Evolutionary conservation across 2,888 invertebrate species (phyloP).

Genomic region (Drosophila percnosoma): DNA sequence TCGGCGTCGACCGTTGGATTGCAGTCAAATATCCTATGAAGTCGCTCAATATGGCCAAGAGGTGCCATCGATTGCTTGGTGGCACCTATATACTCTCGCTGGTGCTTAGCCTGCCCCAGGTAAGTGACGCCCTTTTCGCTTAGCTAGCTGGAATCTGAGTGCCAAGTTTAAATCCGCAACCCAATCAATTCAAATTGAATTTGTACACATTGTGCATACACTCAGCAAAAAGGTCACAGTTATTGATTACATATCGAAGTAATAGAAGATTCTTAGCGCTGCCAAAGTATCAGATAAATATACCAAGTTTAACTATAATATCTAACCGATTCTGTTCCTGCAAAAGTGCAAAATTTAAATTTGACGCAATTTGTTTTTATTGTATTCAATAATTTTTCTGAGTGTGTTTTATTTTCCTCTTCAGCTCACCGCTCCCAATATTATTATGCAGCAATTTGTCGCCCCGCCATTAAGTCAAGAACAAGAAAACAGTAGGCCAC

Average conservation of each 20-base stretch:
- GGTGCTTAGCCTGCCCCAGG: conserved; percentile 92
- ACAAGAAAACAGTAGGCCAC: conserved; percentile 3
- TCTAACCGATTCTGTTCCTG: neutral
- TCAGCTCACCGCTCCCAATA: neutral
- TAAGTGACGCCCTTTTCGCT: conserved; percentile 84
- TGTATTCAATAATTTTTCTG: neutral
- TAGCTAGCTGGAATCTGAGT: neutral
- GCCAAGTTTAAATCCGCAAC: neutral
- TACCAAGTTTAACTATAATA: neutral
- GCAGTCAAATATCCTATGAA: conserved; percentile 93
- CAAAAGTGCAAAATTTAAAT: neutral
- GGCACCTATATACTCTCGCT: conserved; percentile 90
- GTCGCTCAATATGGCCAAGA: conserved; percentile 88
- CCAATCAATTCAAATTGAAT: conserved; percentile 52
- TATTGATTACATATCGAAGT: neutral
- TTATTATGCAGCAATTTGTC: conserved; percentile 55
- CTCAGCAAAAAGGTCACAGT: neutral
- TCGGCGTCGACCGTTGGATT: conserved; percentile 92
- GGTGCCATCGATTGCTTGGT: conserved; percentile 89
- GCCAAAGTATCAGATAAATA: neutral
- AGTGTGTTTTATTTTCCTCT: neutral
- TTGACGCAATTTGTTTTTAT: neutral
- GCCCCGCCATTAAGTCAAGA: conserved; percentile 54
- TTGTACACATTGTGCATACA: conserved; percentile 1
- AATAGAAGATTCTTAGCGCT: neutral